These are phyloP conservation scores for Lasioglossum malachurum DNA, from an alignment of 2,888 invertebrate genomes.

Conservation along the genomic window DNA sequence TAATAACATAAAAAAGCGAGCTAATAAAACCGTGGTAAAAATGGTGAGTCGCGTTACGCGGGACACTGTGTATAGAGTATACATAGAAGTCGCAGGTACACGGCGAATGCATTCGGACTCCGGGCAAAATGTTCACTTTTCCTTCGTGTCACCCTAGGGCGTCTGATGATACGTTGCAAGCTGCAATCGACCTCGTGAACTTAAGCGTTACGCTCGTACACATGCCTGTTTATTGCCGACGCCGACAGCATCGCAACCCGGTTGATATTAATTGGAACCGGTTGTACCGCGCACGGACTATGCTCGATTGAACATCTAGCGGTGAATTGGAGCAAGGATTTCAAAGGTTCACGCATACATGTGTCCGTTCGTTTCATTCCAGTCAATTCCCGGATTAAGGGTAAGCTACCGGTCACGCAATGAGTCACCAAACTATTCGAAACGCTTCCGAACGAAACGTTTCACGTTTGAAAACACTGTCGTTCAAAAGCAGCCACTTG, in stretches of 20 bases:
- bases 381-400: no score
- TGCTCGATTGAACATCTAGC: not conserved
- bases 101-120: not conserved
- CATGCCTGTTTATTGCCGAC: slow-evolving; percentile 17
- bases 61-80: not conserved
- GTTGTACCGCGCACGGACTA: slow-evolving; percentile 22
- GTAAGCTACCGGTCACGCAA: no score
- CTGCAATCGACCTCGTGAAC: slow-evolving; percentile 45
- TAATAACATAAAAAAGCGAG: no score
- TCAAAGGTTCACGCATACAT: no score
- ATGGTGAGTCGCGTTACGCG: no score
- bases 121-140: slow-evolving; percentile 13
- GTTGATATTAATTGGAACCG: slow-evolving; percentile 52
- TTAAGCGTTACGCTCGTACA: slow-evolving; percentile 33
- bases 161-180: slow-evolving; percentile 40
- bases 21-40: no score
- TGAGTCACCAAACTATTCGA: no score
- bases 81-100: not conserved
- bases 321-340: slow-evolving; percentile 43
- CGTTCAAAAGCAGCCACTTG: no score
- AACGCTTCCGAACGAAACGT: no score
- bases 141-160: slow-evolving; percentile 32
- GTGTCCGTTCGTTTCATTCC: no score
- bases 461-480: no score
- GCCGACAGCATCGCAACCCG: slow-evolving; percentile 20